Percentiles rank a stretch among this genome's conserved stretches.
phyloP scores from a whole-genome alignment of 35 echinoderm and acorn worm species.

The Holothuria glaberrima region DNA sequence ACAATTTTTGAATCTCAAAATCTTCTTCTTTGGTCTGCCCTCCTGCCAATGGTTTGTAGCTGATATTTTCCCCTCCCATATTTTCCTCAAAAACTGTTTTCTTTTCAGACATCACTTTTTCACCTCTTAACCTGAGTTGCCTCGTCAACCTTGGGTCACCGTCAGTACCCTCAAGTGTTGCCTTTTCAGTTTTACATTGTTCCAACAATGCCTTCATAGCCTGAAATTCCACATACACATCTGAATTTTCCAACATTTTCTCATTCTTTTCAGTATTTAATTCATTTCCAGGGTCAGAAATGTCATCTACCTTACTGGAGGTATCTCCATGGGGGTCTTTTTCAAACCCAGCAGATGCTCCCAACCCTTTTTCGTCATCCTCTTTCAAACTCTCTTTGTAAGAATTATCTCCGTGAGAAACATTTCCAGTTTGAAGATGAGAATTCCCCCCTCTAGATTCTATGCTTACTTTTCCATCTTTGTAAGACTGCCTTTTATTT shows the following conservation, averaged over 20 bases:
- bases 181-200: neutral
- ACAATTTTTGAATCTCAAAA: too few relatives aligned
- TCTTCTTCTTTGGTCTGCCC: too few relatives aligned
- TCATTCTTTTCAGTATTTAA: neutral
- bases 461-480: too few relatives aligned
- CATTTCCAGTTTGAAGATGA: neutral
- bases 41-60: too few relatives aligned
- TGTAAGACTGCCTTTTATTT: neutral
- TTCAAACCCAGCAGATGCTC: neutral
- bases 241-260: neutral
- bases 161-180: too few relatives aligned
- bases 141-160: too few relatives aligned
- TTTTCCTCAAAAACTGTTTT: too few relatives aligned
- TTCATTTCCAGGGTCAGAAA: neutral
- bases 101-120: too few relatives aligned
- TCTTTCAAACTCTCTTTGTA: too few relatives aligned
- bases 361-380: neutral
- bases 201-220: neutral
- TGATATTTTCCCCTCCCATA: too few relatives aligned
- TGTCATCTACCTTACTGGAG: neutral
- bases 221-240: conserved; percentile 9
- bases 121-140: too few relatives aligned
- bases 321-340: neutral
- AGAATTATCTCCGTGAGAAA: too few relatives aligned
- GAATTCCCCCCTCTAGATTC: neutral